Percentiles rank a stretch among this genome's conserved stretches.
Conservation (phyloP, 1,140 invertebrate genomes). For the Thrips palmi region DNA sequence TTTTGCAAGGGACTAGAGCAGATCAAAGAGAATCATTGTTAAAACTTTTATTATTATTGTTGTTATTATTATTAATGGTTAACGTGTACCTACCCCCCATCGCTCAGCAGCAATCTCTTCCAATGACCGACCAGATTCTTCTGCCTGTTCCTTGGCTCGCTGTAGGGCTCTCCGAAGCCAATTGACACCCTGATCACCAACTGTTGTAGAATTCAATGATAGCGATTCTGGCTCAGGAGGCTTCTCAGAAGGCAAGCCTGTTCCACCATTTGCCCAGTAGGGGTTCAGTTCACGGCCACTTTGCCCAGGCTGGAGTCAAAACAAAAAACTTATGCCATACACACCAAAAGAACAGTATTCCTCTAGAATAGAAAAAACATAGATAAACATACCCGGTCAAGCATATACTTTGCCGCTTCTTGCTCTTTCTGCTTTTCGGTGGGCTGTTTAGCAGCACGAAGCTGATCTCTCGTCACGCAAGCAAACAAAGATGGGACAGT, state of each 20-base stretch:
- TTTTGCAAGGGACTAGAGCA: conserved; percentile 30
- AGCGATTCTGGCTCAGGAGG: conserved; percentile 18
- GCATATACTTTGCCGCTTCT: conserved; percentile 7
- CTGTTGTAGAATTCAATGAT: conserved; percentile 11
- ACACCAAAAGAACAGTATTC: not conserved
- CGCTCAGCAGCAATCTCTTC: conserved; percentile 40
- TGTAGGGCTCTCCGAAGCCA: conserved; percentile 37
- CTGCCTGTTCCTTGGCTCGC: conserved; percentile 36
- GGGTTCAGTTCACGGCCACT: conserved; percentile 71
- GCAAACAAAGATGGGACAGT: conserved; percentile 5
- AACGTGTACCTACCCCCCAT: conserved; percentile 34
- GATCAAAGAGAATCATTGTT: too few species aligned
- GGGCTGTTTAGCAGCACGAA: conserved; percentile 4
- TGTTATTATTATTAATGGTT: conserved; percentile 4
- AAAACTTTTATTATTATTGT: too few species aligned
- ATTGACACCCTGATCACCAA: conserved; percentile 25
- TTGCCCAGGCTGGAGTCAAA: conserved; percentile 37
- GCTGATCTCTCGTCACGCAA: conserved; percentile 8
- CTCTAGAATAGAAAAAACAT: not conserved
- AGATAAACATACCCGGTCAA: conserved; percentile 7
- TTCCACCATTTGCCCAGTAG: conserved; percentile 78
- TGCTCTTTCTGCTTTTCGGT: conserved; percentile 4
- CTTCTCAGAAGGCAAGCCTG: conserved; percentile 41
- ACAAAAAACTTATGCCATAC: not conserved
- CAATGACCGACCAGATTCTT: conserved; percentile 30